Percentiles rank a stretch among this genome's conserved stretches.
phyloP scores from a whole-genome alignment of 2,113 vertebrate genomes.

The Picathartes gymnocephalus region DNA sequence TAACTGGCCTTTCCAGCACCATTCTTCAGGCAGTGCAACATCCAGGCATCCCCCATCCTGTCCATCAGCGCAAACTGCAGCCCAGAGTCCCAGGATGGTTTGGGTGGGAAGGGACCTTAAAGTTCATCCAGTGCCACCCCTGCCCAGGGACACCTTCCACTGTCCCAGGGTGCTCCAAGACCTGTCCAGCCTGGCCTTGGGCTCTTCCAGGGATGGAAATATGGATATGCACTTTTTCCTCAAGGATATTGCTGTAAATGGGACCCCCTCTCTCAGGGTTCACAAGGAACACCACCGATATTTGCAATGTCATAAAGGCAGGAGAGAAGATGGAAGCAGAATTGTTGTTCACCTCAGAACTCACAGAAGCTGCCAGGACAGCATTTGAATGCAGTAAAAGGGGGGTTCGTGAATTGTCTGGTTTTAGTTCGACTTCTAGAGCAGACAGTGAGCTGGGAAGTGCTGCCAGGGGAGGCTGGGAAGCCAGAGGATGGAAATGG shows the following conservation, averaged over 20 bases:
- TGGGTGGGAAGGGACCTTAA: background rate
- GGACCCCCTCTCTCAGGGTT: background rate
- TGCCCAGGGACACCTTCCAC: background rate
- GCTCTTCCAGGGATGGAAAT: background rate
- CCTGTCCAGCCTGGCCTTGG: background rate
- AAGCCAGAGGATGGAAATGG: background rate
- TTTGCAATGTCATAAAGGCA: background rate
- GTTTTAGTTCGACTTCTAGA: fast-evolving
- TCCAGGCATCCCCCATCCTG: background rate
- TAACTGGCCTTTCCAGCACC: background rate
- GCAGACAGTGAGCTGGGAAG: background rate
- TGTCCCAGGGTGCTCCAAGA: background rate
- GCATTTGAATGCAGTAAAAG: background rate
- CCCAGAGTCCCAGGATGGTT: background rate
- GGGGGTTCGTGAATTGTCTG: background rate
- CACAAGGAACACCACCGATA: fast-evolving
- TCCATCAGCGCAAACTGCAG: background rate
- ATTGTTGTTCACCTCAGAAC: background rate
- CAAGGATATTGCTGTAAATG: too few species aligned
- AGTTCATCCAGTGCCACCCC: background rate
- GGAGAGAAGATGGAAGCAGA: background rate
- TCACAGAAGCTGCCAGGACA: background rate
- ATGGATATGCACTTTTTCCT: fast-evolving
- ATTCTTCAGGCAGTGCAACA: background rate
- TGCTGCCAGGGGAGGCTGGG: background rate